Conservation (phyloP, 2,113 vertebrate species). For the Silurus meridionalis region DNA sequence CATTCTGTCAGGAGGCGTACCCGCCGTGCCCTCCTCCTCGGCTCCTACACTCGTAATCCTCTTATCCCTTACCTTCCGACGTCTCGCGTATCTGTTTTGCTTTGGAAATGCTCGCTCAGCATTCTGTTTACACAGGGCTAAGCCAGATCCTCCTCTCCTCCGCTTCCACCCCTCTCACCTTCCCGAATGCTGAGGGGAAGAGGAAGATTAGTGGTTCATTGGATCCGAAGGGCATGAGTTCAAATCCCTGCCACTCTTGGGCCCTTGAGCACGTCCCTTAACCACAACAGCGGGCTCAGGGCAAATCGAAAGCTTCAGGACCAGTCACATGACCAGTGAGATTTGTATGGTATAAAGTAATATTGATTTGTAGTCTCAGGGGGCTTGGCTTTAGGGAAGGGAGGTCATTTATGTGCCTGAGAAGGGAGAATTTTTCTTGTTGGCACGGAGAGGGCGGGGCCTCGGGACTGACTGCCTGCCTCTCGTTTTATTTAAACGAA, state of each 20-base stretch:
- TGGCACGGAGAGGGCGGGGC: not conserved
- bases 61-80: conserved; percentile 58
- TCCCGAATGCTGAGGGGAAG: not conserved
- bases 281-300: not conserved
- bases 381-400: conserved; percentile 42
- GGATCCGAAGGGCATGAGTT: no score
- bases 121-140: conserved; percentile 36
- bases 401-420: not conserved
- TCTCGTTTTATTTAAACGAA: conserved; percentile 1
- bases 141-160: conserved; percentile 20
- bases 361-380: conserved; percentile 17
- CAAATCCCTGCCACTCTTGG: no score
- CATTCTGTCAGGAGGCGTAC: not conserved
- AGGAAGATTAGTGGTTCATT: no score
- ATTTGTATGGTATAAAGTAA: not conserved
- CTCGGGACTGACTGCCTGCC: not conserved
- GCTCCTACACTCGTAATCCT: conserved; percentile 55
- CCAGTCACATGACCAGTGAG: not conserved
- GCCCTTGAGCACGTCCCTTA: no score
- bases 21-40: not conserved
- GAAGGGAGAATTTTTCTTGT: not conserved
- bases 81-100: conserved; percentile 68
- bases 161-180: conserved; percentile 43
- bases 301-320: no score
- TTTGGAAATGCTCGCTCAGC: conserved; percentile 52